A percentile compares a stretch with the other conserved stretches of the same genome.
These are phyloP conservation scores for Leptogaster cylindrica DNA, from an alignment of 2,888 invertebrate species.

Conservation along the genomic window DNA sequence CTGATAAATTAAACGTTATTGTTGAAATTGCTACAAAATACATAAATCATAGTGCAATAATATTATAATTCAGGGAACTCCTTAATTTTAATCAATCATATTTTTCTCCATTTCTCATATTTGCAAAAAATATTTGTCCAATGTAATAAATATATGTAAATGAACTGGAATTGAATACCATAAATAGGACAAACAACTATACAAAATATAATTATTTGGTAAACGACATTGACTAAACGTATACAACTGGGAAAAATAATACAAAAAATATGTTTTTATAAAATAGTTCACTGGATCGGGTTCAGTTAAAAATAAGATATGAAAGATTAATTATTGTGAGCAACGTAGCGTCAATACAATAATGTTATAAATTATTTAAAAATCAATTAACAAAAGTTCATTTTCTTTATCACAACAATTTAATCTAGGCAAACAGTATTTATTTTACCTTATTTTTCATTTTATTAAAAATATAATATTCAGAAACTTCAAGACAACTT, in stretches of 20 bases:
- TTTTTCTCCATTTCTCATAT: no score
- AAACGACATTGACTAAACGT: no score
- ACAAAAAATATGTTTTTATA: slow-evolving; percentile 17
- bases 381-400: slow-evolving; percentile 24
- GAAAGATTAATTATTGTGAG: slow-evolving; percentile 28
- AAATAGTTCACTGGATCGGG: slow-evolving; percentile 19
- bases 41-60: no score
- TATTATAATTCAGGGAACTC: no score
- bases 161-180: no score
- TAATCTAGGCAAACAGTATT: slow-evolving; percentile 8
- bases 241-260: not conserved
- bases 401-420: slow-evolving; percentile 27
- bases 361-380: slow-evolving; percentile 26
- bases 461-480: not conserved
- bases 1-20: no score
- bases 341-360: slow-evolving; percentile 13
- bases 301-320: slow-evolving; percentile 26
- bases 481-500: slow-evolving; percentile 25
- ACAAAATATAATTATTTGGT: no score
- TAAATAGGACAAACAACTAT: no score
- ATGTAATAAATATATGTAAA: no score
- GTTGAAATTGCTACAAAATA: no score
- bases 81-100: no score
- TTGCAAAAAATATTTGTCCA: no score
- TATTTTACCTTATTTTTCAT: not conserved